phyloP scores from a whole-genome alignment of 2,797 vertebrate genomes.

The Argentina silus region DNA sequence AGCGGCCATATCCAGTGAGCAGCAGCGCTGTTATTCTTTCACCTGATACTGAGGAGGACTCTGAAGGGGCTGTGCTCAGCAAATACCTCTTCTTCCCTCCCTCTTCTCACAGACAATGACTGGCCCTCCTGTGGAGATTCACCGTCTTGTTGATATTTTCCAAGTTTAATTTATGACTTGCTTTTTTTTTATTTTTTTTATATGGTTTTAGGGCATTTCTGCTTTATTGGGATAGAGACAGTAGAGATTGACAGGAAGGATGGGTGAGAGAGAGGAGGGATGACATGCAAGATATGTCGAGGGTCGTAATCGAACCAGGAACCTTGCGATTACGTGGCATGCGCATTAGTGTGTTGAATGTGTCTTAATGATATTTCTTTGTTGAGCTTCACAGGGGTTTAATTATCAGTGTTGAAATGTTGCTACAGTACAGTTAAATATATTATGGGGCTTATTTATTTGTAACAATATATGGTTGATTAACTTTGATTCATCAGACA shows the following conservation, averaged over 20 bases:
- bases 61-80: slow-evolving; percentile 30
- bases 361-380: neutral
- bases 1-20: slow-evolving; percentile 51
- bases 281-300: too few species aligned
- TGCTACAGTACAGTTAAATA: slow-evolving; percentile 13
- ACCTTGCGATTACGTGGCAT: too few species aligned
- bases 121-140: slow-evolving; percentile 16
- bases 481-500: neutral
- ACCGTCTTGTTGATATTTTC: neutral
- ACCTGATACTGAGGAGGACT: slow-evolving; percentile 42
- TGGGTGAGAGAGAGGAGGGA: too few species aligned
- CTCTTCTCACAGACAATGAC: slow-evolving; percentile 22
- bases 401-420: slow-evolving; percentile 5
- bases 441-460: neutral
- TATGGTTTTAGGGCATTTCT: too few species aligned
- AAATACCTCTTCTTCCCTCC: neutral
- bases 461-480: neutral
- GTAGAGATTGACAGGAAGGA: too few species aligned
- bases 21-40: slow-evolving; percentile 47
- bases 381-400: neutral
- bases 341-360: neutral
- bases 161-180: neutral
- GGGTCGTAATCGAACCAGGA: too few species aligned
- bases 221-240: too few species aligned
- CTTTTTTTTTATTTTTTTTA: neutral